phyloP scores from a whole-genome alignment of 2,888 invertebrate genomes.

The Acrocyrtus sp. region DNA sequence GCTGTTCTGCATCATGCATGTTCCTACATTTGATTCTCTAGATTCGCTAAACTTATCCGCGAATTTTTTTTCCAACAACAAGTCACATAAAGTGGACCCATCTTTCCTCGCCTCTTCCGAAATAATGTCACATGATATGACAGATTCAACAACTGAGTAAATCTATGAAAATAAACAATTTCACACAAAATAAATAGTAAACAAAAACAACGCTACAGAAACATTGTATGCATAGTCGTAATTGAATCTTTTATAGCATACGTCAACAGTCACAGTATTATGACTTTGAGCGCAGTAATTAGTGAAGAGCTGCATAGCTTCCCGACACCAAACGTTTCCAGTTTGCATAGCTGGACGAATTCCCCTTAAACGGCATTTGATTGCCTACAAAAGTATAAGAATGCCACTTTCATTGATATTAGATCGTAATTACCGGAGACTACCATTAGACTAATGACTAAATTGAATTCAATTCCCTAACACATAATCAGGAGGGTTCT shows the following conservation, averaged over 20 bases:
- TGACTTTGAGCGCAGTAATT: conserved; percentile 9
- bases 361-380: conserved; percentile 49
- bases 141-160: conserved; percentile 82
- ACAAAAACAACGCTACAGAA: background rate
- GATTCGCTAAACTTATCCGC: conserved; percentile 81
- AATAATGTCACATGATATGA: too few species aligned
- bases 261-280: conserved; percentile 13
- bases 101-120: conserved; percentile 72
- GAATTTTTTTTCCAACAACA: conserved; percentile 72
- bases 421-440: background rate
- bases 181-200: too few species aligned
- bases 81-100: conserved; percentile 16
- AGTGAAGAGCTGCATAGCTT: background rate
- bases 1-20: too few species aligned
- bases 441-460: background rate
- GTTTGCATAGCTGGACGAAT: conserved; percentile 43
- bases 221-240: background rate
- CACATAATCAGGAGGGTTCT: too few species aligned
- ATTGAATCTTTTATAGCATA: conserved; percentile 3
- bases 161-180: conserved; percentile 67
- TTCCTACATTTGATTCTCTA: conserved; percentile 76
- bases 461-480: background rate
- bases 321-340: conserved; percentile 45
- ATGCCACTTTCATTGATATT: too few species aligned
- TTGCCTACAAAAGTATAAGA: conserved; percentile 51